Percentiles rank a stretch among this genome's conserved stretches.
Evolutionary conservation across 2,888 invertebrate species (phyloP).

Genomic region (Lampropteryx suffumata): DNA sequence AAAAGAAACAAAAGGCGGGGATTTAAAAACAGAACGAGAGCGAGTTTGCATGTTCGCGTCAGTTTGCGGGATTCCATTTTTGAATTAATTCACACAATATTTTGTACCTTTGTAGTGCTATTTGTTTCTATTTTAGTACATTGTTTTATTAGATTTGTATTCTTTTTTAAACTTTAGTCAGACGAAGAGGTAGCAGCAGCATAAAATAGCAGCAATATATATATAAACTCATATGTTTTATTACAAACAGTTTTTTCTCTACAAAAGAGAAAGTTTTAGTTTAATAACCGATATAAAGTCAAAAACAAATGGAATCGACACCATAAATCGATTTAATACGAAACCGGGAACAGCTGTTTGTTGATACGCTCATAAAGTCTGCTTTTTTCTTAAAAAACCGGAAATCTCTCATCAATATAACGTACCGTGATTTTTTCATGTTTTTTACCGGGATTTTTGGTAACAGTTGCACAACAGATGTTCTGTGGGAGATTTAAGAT

Average conservation of each 20-base stretch:
- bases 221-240: too few relatives aligned
- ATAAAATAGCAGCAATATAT: too few relatives aligned
- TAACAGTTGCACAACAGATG: slow-evolving; percentile 39
- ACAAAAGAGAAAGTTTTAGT: slow-evolving; percentile 17
- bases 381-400: slow-evolving; percentile 41
- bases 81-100: slow-evolving; percentile 51
- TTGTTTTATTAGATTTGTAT: not conserved
- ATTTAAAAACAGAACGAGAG: slow-evolving; percentile 69
- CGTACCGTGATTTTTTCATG: slow-evolving; percentile 31
- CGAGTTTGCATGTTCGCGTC: slow-evolving; percentile 73
- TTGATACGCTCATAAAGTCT: slow-evolving; percentile 48
- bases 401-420: slow-evolving; percentile 47
- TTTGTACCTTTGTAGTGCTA: slow-evolving; percentile 3
- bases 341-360: slow-evolving; percentile 44
- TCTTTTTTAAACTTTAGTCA: not conserved
- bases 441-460: slow-evolving; percentile 41
- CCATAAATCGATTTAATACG: slow-evolving; percentile 47
- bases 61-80: slow-evolving; percentile 66
- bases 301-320: slow-evolving; percentile 35
- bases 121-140: not conserved
- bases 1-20: slow-evolving; percentile 68
- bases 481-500: slow-evolving; percentile 20
- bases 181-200: too few relatives aligned
- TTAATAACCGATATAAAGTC: slow-evolving; percentile 32
- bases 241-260: too few relatives aligned